phyloP scores from a whole-genome alignment of 2,888 invertebrate species.

The Lasius fuliginosus region DNA sequence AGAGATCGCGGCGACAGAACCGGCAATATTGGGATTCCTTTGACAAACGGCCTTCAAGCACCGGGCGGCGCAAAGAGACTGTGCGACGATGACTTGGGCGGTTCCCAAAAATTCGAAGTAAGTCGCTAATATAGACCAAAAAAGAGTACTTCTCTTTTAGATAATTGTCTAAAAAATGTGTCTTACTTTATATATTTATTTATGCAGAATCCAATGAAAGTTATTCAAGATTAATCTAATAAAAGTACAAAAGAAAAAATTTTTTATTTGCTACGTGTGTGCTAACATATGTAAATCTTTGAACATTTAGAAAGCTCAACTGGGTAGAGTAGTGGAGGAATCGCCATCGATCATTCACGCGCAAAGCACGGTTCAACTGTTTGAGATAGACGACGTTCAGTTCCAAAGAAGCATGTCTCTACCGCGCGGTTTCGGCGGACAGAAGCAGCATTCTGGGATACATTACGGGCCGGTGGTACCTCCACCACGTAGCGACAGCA shows the following conservation, averaged over 20 bases:
- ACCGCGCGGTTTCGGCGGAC: constrained; percentile 85
- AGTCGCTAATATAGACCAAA: not conserved
- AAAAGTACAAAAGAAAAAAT: not conserved
- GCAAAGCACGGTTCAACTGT: constrained; percentile 80
- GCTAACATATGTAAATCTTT: not conserved
- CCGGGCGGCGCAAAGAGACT: constrained; percentile 82
- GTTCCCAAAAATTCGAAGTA: constrained; percentile 81
- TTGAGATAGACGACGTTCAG: constrained; percentile 81
- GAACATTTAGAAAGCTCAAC: constrained; percentile 76
- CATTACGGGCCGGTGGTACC: constrained; percentile 83
- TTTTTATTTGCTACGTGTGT: not conserved
- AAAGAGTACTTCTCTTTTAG: not conserved
- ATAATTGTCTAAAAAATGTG: not conserved
- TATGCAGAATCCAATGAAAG: not conserved
- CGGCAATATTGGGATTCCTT: constrained; percentile 82
- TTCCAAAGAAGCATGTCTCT: constrained; percentile 86
- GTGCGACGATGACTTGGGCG: constrained; percentile 79
- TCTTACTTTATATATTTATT: not conserved
- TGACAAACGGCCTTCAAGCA: constrained; percentile 81
- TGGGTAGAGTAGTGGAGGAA: constrained; percentile 81
- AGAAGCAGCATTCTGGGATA: constrained; percentile 74
- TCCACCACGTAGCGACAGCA: constrained; percentile 86
- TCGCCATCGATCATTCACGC: constrained; percentile 78
- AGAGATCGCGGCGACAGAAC: constrained; percentile 91
- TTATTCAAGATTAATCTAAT: not conserved